Percentiles rank a stretch among this genome's conserved stretches.
phyloP scores from a whole-genome alignment of 2,797 vertebrate genomes.

The Pogonophryne albipinna region DNA sequence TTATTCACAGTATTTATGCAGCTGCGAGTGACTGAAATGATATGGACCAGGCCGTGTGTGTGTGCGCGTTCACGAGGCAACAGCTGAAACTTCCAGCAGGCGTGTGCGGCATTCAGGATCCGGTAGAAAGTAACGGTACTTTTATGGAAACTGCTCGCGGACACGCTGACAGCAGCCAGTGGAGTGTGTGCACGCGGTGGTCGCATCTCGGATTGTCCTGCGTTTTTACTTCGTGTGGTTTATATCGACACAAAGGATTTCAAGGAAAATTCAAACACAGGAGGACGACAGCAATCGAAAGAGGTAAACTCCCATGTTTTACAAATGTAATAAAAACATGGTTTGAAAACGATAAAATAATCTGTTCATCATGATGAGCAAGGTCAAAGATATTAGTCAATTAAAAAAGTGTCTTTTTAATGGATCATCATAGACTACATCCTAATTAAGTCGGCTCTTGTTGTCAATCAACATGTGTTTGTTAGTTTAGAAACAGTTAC shows the following conservation, averaged over 20 bases:
- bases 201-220: constrained; percentile 50
- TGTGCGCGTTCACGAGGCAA: constrained; percentile 70
- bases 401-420: background rate
- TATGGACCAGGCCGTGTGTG: constrained; percentile 5
- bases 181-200: constrained; percentile 67
- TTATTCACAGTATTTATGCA: constrained; percentile 45
- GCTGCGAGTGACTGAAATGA: constrained; percentile 44
- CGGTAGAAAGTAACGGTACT: constrained; percentile 90
- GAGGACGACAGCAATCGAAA: constrained; percentile 40
- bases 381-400: constrained; percentile 16
- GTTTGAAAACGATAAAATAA: background rate
- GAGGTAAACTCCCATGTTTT: constrained; percentile 61
- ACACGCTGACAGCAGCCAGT: constrained; percentile 80
- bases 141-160: constrained; percentile 92
- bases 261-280: constrained; percentile 11
- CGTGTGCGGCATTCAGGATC: constrained; percentile 90
- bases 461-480: background rate
- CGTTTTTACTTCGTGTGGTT: constrained; percentile 9
- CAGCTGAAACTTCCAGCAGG: constrained; percentile 90
- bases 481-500: background rate
- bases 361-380: background rate
- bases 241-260: constrained; percentile 31
- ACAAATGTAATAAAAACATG: background rate
- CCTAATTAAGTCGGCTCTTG: background rate
- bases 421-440: background rate